Evolutionary conservation across 2,888 invertebrate genomes (phyloP).

Genomic region (Silvanus unidentatus): DNA sequence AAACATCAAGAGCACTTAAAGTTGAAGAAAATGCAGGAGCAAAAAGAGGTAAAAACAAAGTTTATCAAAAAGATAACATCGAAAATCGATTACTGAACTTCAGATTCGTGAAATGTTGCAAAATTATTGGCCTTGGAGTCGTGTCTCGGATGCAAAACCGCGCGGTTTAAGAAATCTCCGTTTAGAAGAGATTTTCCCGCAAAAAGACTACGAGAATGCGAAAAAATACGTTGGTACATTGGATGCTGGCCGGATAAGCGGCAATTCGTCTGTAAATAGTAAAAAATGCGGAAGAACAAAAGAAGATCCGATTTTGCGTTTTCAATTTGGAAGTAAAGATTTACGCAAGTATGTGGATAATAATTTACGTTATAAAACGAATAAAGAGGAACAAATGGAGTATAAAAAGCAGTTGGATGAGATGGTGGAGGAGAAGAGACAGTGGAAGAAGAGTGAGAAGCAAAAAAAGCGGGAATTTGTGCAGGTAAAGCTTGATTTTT

Average conservation of each 20-base stretch:
- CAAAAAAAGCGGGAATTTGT: too few relatives aligned
- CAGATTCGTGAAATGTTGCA: constrained; percentile 64
- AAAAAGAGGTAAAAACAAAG: constrained; percentile 40
- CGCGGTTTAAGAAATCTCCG: constrained; percentile 62
- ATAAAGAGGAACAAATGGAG: constrained; percentile 50
- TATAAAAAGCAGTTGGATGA: constrained; percentile 60
- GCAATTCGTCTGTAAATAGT: constrained; percentile 44
- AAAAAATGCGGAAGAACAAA: constrained; percentile 37
- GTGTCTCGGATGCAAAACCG: constrained; percentile 36
- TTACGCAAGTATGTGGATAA: constrained; percentile 62
- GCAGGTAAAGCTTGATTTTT: too few relatives aligned
- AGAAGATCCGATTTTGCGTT: constrained; percentile 61
- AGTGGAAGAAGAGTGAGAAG: constrained; percentile 49
- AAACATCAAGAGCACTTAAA: constrained; percentile 34
- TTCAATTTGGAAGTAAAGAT: constrained; percentile 53
- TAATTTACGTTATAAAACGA: constrained; percentile 60
- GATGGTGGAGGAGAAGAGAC: constrained; percentile 53
- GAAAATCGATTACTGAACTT: not conserved
- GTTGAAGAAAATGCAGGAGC: constrained; percentile 34
- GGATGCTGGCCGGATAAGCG: constrained; percentile 36
- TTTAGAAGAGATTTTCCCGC: constrained; percentile 59
- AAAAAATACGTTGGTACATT: constrained; percentile 37
- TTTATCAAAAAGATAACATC: too few relatives aligned
- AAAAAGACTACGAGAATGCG: constrained; percentile 49
- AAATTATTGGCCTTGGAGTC: constrained; percentile 74